phyloP scores from a whole-genome alignment of 2,888 invertebrate species.

The Drosophila greeni region DNA sequence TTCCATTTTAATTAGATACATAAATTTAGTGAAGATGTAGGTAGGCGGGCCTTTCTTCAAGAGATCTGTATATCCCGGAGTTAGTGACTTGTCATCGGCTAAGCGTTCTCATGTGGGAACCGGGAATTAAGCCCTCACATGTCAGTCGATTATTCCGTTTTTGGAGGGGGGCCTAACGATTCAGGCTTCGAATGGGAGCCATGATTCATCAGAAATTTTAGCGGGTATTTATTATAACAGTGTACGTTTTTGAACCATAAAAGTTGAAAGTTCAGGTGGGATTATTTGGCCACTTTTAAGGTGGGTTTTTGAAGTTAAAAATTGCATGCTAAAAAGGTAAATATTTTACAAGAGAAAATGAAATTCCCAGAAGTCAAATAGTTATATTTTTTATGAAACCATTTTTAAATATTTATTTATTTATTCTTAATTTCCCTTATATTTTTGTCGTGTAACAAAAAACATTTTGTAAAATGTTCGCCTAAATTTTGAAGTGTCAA shows the following conservation, averaged over 20 bases:
- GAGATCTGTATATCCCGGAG: constrained; percentile 2
- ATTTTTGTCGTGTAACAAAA: neutral
- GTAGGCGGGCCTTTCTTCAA: constrained; percentile 5
- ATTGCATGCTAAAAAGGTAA: no score
- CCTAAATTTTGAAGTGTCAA: constrained; percentile 7
- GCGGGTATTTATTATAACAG: neutral
- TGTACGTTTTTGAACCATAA: neutral
- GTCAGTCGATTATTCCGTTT: constrained; percentile 10
- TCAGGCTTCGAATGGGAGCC: neutral
- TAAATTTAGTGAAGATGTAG: constrained; percentile 42
- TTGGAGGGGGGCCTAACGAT: neutral
- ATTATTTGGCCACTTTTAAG: neutral
- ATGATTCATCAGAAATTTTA: neutral
- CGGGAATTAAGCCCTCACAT: constrained; percentile 3
- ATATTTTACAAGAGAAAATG: no score
- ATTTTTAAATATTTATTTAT: no score
- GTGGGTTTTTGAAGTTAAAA: neutral
- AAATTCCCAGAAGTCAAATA: neutral
- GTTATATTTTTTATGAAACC: neutral
- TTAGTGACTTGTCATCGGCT: constrained; percentile 28
- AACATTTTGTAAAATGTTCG: neutral
- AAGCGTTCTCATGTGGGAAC: constrained; percentile 16
- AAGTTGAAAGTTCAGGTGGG: neutral
- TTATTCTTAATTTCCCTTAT: neutral
- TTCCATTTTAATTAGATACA: constrained; percentile 66